A percentile compares a stretch with the other conserved stretches of the same genome.
Evolutionary conservation across 2,797 vertebrate species (phyloP).

Genomic region (Stomatorhinus walkeri): DNA sequence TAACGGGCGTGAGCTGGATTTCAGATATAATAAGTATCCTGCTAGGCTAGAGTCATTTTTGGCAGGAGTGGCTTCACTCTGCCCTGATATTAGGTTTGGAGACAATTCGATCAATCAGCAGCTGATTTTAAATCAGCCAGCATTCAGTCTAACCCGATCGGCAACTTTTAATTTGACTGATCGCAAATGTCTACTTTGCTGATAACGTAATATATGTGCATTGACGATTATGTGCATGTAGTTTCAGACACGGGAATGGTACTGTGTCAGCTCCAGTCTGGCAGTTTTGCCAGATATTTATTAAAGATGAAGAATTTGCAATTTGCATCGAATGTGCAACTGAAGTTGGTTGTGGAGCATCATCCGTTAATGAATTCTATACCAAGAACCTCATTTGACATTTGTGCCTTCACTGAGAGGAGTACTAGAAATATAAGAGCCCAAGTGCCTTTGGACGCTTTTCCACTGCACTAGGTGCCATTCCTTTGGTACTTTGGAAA

Average conservation of each 20-base stretch:
- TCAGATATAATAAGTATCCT: background rate
- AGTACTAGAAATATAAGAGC: background rate
- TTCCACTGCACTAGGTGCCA: background rate
- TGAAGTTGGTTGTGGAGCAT: background rate
- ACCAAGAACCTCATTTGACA: background rate
- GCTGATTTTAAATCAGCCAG: background rate
- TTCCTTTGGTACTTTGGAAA: background rate
- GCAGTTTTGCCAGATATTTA: background rate
- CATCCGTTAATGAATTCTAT: background rate
- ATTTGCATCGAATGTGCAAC: background rate
- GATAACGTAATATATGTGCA: background rate
- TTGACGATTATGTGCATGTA: background rate
- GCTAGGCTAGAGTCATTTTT: background rate
- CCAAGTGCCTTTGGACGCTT: background rate
- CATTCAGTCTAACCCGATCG: background rate
- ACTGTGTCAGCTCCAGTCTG: background rate
- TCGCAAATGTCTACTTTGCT: background rate
- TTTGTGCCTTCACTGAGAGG: background rate
- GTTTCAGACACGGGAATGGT: background rate
- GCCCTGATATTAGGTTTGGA: background rate
- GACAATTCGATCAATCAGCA: background rate
- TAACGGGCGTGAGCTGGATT: background rate
- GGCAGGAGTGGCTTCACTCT: background rate
- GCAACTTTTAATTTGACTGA: background rate
- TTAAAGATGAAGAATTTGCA: background rate